Base-by-base conservation (phyloP, 1,140 invertebrate genomes). In the Harpegnathos saltator region DNA sequence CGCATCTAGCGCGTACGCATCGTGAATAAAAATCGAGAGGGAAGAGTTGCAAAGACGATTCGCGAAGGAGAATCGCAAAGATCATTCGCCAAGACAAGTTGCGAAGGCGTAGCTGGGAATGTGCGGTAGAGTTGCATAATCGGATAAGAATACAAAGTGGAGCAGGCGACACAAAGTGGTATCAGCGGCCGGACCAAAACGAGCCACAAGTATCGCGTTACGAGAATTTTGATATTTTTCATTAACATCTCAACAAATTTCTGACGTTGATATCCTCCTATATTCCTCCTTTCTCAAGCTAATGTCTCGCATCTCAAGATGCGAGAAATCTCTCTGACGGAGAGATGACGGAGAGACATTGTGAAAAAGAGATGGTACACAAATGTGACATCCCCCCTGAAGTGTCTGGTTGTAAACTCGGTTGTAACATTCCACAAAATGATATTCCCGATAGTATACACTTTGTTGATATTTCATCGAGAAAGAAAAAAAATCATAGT, bases 111-210 rank as follows among this genome's bases (percentile, higher is more conserved):
- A 44, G 61, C 52, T 24, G 69, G 54, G 24, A 81, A n/a, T n/a
- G 54, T 52, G 14, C 26, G 80, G 62, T 75, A n/a, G 26, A 44
- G n/a, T 82, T 74, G 69, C 80, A 74, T 74, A 74, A 82, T 73
- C 68, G 44, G 71, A 82, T 73, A 82, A 72, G 68, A 82, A 74
- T 82, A 74, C 68, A 63, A 82, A 82, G 58, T 80, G 65, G 75
- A 80, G 33, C 75, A 71, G 75, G 7, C 65, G 68, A 19, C 52
- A 50, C 72, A 69, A 48, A 17, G 69, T 2, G 22, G 58, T 5
- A 68, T 38, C 62, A 19, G 69, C 29, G 56, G 63, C 17, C 69
- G 19, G 22, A 61, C 71, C 59, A 82, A 75, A 82, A 75, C 50
- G 71, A 63, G 80, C 56, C 24, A n/a, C n/a, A 75, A 9, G 71